Conservation (phyloP, 1,140 invertebrate species). For the Campodea augens region DNA sequence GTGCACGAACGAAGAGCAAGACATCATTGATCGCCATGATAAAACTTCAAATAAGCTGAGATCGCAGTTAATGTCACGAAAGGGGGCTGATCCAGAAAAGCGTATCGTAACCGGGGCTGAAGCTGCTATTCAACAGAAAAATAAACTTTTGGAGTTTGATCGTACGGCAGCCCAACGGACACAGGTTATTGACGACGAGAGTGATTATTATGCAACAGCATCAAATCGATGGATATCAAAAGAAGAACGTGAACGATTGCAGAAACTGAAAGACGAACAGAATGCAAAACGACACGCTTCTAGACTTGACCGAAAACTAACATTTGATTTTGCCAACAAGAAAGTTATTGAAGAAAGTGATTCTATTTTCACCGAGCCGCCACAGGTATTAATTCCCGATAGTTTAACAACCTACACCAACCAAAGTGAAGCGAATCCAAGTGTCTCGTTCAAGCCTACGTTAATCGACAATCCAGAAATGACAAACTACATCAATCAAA, state of each 20-base stretch:
- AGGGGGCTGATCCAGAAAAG: constrained; percentile 14
- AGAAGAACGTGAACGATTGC: constrained; percentile 42
- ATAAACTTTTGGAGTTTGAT: constrained; percentile 72
- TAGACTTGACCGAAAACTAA: constrained; percentile 42
- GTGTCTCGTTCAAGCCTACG: neutral
- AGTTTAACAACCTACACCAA: too few species aligned
- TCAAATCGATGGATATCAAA: constrained; percentile 57
- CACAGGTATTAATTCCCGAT: neutral
- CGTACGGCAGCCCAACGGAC: constrained; percentile 26
- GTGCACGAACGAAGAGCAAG: constrained; percentile 51
- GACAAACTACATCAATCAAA: neutral
- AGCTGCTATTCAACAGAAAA: constrained; percentile 55
- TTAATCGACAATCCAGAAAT: neutral
- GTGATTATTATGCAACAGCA: constrained; percentile 72
- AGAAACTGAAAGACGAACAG: constrained; percentile 47
- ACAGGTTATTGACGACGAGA: constrained; percentile 73
- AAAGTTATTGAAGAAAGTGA: constrained; percentile 11
- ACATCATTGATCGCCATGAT: constrained; percentile 39
- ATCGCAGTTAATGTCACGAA: constrained; percentile 42
- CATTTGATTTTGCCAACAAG: constrained; percentile 53
- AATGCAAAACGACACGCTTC: constrained; percentile 47
- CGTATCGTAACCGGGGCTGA: constrained; percentile 25
- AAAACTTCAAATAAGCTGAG: constrained; percentile 47
- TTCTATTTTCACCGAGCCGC: neutral
- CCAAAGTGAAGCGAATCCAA: neutral